Conservation (phyloP, 2,888 invertebrate genomes). For the Megaustenia siamemsis region DNA sequence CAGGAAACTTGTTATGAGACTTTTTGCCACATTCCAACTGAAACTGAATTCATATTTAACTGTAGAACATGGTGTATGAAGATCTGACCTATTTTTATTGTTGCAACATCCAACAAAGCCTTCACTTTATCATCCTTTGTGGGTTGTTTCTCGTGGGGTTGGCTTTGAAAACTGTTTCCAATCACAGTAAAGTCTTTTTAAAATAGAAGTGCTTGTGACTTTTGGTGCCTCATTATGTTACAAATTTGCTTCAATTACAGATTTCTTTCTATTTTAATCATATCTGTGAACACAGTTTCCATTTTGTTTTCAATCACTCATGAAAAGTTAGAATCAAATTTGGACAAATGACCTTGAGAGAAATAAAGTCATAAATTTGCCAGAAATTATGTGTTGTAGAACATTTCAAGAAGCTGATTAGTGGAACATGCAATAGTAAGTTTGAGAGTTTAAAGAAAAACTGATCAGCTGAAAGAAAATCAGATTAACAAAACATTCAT, state of each 20-base stretch:
- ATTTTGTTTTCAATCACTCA: too few relatives aligned
- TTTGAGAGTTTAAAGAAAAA: too few relatives aligned
- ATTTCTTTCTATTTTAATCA: too few relatives aligned
- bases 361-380: too few relatives aligned
- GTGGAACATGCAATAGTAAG: too few relatives aligned
- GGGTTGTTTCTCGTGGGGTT: neutral
- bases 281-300: neutral
- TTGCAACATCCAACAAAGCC: neutral
- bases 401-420: too few relatives aligned
- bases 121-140: neutral
- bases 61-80: neutral
- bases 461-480: too few relatives aligned
- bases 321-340: too few relatives aligned
- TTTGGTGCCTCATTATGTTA: neutral
- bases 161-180: too few relatives aligned
- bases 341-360: too few relatives aligned
- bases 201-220: neutral
- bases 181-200: neutral
- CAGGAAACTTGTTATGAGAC: conserved; percentile 16
- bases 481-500: too few relatives aligned
- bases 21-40: conserved; percentile 26
- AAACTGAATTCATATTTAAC: neutral
- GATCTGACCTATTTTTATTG: neutral
- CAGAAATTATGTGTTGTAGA: too few relatives aligned
- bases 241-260: neutral